Evolutionary conservation across 2,113 vertebrate genomes (phyloP), one percentile per base, ranked within the genome.

Genomic region (Gobius niger): DNA sequence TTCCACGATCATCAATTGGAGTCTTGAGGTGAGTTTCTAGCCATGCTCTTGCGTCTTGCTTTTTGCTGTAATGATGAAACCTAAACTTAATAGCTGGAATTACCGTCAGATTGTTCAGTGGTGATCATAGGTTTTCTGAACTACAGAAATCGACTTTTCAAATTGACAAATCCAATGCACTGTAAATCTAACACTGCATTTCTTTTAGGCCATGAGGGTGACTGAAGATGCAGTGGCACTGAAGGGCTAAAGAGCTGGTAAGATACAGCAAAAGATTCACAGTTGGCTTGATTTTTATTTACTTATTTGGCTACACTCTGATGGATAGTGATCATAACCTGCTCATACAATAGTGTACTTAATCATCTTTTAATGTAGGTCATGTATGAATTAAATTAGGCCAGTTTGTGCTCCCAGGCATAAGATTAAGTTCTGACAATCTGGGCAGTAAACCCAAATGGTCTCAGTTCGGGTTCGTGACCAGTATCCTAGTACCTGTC

Each of bases 31-130:
- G 2, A 44, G 60, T 19, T 19, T 14, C 5, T 14, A 19, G 10
- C 4, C 14, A 6, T 41, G 5, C 6, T 41, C 12, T 14, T 40
- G 7, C 7, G 1, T 41, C 7, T 59, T 8, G 7, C 6, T 14
- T 9, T 60, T n/a, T 60, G 7, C 8, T 69, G 81, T 84, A 9
- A 49, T 88, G 88, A 82, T 72, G 72, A 76, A 73, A 70, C 12
- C 9, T 14, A 72, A 85, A 81, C 78, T 80, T 44, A 66, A 64
- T 68, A 10, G 75, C 82, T 96, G 95, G 95, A 96, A 96, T 96
- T 96, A 96, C 95, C 94, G 93, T 75, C 94, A 95, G 95, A 96
- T 89, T 89, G 91, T 77, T 16, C 78, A 77, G 94, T 96, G 95
- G 88, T 96, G 95, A 95, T 46, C 9, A 68, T 71, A 1, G 81